Conservation (phyloP, 2,113 vertebrate species). For the Daboia siamensis region DNA sequence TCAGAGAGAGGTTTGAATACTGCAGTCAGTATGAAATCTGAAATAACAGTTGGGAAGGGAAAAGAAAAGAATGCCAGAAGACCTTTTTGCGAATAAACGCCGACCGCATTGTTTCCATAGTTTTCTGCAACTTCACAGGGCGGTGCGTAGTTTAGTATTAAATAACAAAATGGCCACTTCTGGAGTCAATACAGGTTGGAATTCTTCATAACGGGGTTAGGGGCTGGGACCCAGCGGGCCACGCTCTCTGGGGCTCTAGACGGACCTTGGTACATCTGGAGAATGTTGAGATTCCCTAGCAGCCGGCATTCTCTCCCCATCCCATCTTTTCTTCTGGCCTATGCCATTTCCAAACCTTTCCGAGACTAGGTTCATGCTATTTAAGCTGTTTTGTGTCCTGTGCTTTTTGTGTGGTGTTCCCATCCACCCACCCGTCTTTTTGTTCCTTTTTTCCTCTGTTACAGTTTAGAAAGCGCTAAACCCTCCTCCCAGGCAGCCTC, state of each 20-base stretch:
- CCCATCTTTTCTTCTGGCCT: conserved; percentile 1
- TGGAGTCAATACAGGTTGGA: background rate
- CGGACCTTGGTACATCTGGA: conserved; percentile 3
- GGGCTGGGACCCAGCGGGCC: background rate
- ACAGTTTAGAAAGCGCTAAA: conserved; percentile 85
- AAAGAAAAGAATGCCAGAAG: background rate
- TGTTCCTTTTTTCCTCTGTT: conserved; percentile 77
- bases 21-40: background rate
- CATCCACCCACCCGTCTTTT: conserved; percentile 70
- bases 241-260: background rate
- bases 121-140: background rate
- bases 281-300: conserved; percentile 23
- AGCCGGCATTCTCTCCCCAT: conserved; percentile 17
- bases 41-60: background rate
- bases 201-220: background rate
- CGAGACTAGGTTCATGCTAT: conserved; percentile 24
- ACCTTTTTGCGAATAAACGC: background rate
- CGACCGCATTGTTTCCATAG: background rate
- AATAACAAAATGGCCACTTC: background rate
- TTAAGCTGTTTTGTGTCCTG: conserved; percentile 66
- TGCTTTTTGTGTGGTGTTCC: conserved; percentile 72
- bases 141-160: background rate
- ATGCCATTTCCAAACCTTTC: background rate
- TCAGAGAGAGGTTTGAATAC: background rate
- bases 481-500: conserved; percentile 83